A percentile compares a stretch with the other conserved stretches of the same genome.
phyloP scores from a whole-genome alignment of 2,888 invertebrate genomes.

The Oligia latruncula region DNA sequence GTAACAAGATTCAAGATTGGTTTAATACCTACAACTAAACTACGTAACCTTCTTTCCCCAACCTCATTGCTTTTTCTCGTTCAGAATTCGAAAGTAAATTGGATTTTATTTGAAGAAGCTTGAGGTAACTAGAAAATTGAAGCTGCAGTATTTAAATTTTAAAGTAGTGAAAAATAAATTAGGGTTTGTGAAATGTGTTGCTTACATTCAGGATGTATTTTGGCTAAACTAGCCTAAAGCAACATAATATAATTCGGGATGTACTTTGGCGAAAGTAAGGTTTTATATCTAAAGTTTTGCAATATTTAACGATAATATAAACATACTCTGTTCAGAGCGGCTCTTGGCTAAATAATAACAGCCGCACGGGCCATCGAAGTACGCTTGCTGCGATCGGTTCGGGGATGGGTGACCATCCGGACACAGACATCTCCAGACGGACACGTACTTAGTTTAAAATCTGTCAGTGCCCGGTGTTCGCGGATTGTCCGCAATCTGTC shows the following conservation, averaged over 20 bases:
- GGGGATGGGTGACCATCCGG: not conserved
- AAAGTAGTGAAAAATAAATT: not conserved
- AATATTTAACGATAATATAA: not conserved
- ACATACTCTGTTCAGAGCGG: not conserved
- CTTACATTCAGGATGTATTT: not conserved
- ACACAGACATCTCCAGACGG: too few species aligned
- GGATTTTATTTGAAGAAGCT: conserved; percentile 10
- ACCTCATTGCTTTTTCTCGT: conserved; percentile 46
- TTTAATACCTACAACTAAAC: conserved; percentile 47
- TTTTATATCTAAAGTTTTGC: not conserved
- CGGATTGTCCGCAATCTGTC: too few species aligned
- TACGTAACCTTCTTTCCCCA: conserved; percentile 43
- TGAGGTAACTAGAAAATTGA: not conserved
- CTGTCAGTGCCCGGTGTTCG: too few species aligned
- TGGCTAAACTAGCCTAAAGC: not conserved
- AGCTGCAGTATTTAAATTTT: not conserved
- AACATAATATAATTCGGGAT: not conserved
- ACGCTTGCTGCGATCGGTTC: not conserved
- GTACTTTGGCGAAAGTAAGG: not conserved
- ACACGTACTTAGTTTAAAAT: too few species aligned
- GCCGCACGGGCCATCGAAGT: not conserved
- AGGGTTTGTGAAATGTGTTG: not conserved
- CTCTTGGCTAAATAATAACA: not conserved
- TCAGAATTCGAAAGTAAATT: conserved; percentile 43
- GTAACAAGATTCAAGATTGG: conserved; percentile 61